A percentile compares a stretch with the other conserved stretches of the same genome.
These are phyloP conservation scores for Epinephelus awoara DNA, from an alignment of 2,797 vertebrate genomes.

Conservation along the genomic window DNA sequence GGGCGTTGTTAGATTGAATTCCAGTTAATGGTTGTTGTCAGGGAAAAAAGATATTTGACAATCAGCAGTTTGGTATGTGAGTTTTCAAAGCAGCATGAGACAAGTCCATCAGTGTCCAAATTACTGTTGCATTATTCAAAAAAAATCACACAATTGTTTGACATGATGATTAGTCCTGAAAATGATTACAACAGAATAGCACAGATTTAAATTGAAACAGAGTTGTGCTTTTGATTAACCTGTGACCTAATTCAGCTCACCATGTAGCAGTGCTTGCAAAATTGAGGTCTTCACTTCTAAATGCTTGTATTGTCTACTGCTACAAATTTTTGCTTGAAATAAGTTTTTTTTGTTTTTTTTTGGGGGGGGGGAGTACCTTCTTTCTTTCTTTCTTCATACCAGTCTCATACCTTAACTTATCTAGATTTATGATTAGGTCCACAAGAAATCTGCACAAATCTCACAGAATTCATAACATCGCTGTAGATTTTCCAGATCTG, in stretches of 20 bases:
- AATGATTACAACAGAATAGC: not conserved
- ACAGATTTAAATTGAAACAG: not conserved
- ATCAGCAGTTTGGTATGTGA: not conserved
- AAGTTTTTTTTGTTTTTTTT: no score
- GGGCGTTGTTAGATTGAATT: constrained; percentile 16
- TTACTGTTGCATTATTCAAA: not conserved
- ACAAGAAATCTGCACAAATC: no score
- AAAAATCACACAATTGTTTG: not conserved
- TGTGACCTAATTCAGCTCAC: not conserved
- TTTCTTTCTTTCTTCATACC: no score
- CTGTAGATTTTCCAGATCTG: no score
- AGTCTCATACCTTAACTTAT: no score
- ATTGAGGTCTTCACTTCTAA: not conserved
- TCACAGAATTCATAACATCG: no score
- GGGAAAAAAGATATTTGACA: constrained; percentile 1
- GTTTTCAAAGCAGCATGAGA: not conserved
- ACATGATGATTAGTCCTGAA: not conserved
- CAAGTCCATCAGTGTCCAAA: not conserved
- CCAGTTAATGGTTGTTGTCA: constrained; percentile 8
- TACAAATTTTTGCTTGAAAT: not conserved
- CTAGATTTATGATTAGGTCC: no score
- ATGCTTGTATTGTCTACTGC: not conserved
- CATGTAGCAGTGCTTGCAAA: not conserved
- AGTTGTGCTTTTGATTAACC: not conserved
- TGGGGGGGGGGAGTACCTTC: no score